phyloP scores from a whole-genome alignment of 2,797 vertebrate genomes.

The Macroramphosus scolopax region DNA sequence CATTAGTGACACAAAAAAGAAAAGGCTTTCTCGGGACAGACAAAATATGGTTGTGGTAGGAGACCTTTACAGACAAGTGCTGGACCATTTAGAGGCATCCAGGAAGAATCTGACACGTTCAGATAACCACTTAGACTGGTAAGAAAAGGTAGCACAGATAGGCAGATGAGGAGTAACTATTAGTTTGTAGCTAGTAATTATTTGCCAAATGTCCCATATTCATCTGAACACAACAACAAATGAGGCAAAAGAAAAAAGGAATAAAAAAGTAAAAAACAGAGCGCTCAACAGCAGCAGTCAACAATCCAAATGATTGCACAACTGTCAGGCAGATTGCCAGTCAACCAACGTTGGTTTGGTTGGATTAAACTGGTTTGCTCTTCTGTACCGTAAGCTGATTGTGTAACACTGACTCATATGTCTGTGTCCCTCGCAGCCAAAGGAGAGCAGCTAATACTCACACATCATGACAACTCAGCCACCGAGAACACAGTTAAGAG shows the following conservation, averaged over 20 bases:
- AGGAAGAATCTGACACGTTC: conserved; percentile 35
- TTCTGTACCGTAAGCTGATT: conserved; percentile 25
- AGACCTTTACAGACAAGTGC: conserved; percentile 15
- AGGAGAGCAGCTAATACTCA: conserved; percentile 2
- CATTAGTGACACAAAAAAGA: conserved; percentile 19
- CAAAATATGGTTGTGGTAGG: too few species aligned
- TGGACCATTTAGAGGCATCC: conserved; percentile 20
- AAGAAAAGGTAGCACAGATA: too few species aligned
- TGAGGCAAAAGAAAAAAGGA: neutral
- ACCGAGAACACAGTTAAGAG: neutral
- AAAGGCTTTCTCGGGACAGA: conserved; percentile 29
- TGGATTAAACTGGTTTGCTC: conserved; percentile 41
- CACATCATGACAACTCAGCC: conserved; percentile 1
- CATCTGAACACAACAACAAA: conserved; percentile 7
- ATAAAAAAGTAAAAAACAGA: too few species aligned
- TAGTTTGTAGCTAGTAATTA: too few species aligned
- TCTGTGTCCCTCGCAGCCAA: neutral
- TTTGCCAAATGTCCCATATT: too few species aligned
- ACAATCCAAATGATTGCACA: too few species aligned
- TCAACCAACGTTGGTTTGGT: conserved; percentile 4
- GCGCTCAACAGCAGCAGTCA: too few species aligned
- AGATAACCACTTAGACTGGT: conserved; percentile 2
- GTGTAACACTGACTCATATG: conserved; percentile 38
- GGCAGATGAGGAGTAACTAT: too few species aligned
- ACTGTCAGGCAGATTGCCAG: neutral